Conservation (phyloP, 2,113 vertebrate species). For the Aphelocoma coerulescens region DNA sequence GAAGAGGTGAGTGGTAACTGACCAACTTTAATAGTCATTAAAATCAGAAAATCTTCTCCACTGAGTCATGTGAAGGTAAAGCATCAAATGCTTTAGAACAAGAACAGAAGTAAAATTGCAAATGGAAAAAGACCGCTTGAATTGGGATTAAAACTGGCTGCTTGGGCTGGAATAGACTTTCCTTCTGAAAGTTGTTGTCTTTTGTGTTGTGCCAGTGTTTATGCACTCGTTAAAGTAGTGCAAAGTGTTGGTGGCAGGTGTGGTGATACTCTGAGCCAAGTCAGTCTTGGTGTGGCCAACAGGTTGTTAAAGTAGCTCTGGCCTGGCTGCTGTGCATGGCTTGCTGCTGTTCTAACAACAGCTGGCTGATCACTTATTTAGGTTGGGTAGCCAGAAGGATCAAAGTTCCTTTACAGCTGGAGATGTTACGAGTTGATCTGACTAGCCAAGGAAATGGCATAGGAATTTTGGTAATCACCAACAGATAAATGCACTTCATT, state of each 20-base stretch:
- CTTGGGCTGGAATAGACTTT: not conserved
- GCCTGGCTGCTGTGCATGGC: not conserved
- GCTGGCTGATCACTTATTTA: not conserved
- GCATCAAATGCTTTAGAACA: not conserved
- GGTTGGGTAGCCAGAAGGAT: not conserved
- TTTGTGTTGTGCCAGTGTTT: not conserved
- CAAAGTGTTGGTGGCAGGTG: not conserved
- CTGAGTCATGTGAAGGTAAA: not conserved
- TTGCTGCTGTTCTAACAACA: not conserved
- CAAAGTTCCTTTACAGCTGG: not conserved
- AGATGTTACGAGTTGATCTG: not conserved
- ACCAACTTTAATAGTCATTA: not conserved
- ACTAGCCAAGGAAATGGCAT: fast-evolving
- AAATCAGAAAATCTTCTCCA: not conserved
- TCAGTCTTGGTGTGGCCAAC: not conserved
- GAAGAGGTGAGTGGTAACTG: not conserved
- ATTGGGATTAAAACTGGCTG: not conserved
- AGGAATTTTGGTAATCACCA: not conserved
- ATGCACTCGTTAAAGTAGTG: not conserved
- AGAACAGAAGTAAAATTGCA: not conserved
- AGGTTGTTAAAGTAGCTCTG: not conserved
- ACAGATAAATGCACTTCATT: not conserved
- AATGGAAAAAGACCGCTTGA: not conserved
- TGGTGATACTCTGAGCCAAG: not conserved
- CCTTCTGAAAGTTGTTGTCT: not conserved